Conservation (phyloP, 2,797 vertebrate genomes). For the Lepus oiostolus region DNA sequence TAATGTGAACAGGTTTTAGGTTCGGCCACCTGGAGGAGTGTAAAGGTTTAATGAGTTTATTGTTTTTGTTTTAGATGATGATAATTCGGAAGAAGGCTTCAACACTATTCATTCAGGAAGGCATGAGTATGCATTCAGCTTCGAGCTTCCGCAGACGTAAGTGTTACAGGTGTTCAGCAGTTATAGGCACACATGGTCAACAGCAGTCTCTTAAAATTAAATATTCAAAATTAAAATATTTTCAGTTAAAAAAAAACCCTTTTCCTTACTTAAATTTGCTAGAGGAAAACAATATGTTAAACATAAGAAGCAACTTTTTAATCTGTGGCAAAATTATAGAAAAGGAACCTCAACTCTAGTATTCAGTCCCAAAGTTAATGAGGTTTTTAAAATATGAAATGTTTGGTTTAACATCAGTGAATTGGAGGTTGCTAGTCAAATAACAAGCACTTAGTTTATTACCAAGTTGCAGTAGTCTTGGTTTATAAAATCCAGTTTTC, state of each 20-base stretch:
- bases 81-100: constrained; percentile 95
- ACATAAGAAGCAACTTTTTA: constrained; percentile 85
- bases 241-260: constrained; percentile 84
- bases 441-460: not conserved
- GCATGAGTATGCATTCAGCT: constrained; percentile 99
- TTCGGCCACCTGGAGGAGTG: not conserved
- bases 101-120: constrained; percentile 95
- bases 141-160: constrained; percentile 99
- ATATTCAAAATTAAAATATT: constrained; percentile 60
- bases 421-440: not conserved
- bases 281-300: constrained; percentile 79
- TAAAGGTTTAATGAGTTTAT: constrained; percentile 56
- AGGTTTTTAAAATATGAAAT: not conserved
- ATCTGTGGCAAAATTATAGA: constrained; percentile 57
- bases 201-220: not conserved
- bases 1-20: not conserved
- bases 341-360: constrained; percentile 25
- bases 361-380: not conserved
- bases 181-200: constrained; percentile 60
- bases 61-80: constrained; percentile 87
- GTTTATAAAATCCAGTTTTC: not conserved
- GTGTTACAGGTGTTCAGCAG: constrained; percentile 79
- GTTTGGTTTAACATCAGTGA: constrained; percentile 19
- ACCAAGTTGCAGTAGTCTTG: not conserved
- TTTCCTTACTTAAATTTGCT: constrained; percentile 86